Percentiles rank a stretch among this genome's conserved stretches.
Evolutionary conservation across 1,140 invertebrate species (phyloP).

Genomic region (Drosophila paulistorum): DNA sequence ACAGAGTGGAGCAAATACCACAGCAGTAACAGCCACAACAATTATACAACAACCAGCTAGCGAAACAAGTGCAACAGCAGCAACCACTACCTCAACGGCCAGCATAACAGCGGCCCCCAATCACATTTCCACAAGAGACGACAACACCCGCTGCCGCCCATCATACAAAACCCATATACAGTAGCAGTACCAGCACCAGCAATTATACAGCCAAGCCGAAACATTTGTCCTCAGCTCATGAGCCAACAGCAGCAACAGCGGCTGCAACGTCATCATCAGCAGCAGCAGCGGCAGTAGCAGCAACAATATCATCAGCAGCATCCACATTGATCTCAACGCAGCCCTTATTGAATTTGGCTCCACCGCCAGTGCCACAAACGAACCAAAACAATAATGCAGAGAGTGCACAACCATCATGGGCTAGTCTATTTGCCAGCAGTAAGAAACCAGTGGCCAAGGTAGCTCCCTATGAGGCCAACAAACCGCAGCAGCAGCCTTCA

Average conservation of each 20-base stretch:
- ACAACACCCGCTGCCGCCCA: conserved; percentile 7
- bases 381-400: conserved; percentile 44
- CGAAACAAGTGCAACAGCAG: conserved; percentile 27
- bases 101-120: conserved; percentile 75
- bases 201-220: conserved; percentile 9
- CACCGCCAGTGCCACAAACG: conserved; percentile 64
- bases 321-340: conserved; percentile 29
- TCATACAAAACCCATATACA: conserved; percentile 29
- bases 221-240: neutral
- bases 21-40: conserved; percentile 35
- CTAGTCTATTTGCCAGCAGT: conserved; percentile 61
- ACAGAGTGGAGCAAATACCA: conserved; percentile 24
- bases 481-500: conserved; percentile 43
- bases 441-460: conserved; percentile 86
- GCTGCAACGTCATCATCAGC: conserved; percentile 16
- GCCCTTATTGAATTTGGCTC: conserved; percentile 60
- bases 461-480: conserved; percentile 84
- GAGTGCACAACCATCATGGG: conserved; percentile 65
- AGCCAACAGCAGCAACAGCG: conserved; percentile 21
- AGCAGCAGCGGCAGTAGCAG: conserved; percentile 20
- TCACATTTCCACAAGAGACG: conserved; percentile 69
- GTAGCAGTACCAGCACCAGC: conserved; percentile 24
- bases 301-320: conserved; percentile 11
- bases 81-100: conserved; percentile 76
- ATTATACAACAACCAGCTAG: conserved; percentile 19